Percentiles rank a stretch among this genome's conserved stretches.
These are phyloP conservation scores for Mustelus asterias DNA, from an alignment of 2,113 vertebrate genomes.

Conservation along the genomic window DNA sequence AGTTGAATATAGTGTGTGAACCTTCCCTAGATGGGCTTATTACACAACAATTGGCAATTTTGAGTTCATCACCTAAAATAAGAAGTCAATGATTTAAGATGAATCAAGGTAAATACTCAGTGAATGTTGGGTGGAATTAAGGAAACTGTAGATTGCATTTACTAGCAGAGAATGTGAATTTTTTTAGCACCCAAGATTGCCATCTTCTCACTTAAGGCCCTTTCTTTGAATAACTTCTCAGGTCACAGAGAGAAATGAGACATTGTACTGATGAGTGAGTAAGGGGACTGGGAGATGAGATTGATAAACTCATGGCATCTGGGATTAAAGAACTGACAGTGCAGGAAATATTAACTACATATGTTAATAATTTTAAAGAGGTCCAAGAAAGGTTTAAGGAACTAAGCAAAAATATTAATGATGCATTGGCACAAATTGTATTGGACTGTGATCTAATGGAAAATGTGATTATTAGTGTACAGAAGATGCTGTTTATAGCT, in stretches of 20 bases:
- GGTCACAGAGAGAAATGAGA: not conserved
- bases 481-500: not conserved
- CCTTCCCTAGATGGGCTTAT: not conserved
- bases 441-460: not conserved
- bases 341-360: not conserved
- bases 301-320: not conserved
- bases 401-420: not conserved
- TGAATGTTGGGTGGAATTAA: not conserved
- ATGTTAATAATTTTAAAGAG: not conserved
- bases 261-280: not conserved
- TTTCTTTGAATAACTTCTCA: not conserved
- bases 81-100: not conserved
- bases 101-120: not conserved
- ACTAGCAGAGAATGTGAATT: not conserved
- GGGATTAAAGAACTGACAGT: not conserved
- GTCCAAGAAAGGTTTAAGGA: not conserved
- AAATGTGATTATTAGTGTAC: not conserved
- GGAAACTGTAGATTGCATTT: not conserved
- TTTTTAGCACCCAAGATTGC: not conserved
- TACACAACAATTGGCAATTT: not conserved
- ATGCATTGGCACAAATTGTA: not conserved
- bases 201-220: not conserved
- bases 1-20: not conserved
- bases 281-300: not conserved
- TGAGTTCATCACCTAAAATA: not conserved